Base-by-base conservation (phyloP, 2,113 vertebrate species). In the Carollia perspicillata region DNA sequence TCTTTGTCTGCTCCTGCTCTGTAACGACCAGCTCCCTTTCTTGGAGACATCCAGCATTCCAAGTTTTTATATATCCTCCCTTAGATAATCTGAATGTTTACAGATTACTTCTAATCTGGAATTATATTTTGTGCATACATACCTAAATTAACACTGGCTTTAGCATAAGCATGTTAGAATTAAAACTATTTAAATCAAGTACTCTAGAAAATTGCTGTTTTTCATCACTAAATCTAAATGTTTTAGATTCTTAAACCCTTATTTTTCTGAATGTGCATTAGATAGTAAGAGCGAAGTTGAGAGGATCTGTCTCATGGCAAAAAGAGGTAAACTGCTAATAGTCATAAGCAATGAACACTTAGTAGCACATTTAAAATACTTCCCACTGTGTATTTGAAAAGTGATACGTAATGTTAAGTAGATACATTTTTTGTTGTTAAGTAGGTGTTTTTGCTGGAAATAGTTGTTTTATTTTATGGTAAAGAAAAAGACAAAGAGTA, bases 401-500 rank as follows among this genome's bases (percentile, higher is more conserved):
- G 55, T 83, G 65, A 65, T n/a, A 8, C 58, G 0, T 80, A 95
- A 10, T 85, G 3, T 58, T 30, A 74, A 77, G 37, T 53, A 77
- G 40, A 42, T 72, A 35, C 37, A 49, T 28, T 69, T 10, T 84
- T 53, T 51, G 51, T 53, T 85, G 5, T 65, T 33, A 74, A 72
- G 30, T 53, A 72, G 44, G 9, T 83, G 8, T 85, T 63, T 26
- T 87, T 95, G 49, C 33, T 95, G 26, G 47, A 87, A 92, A 51
- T 93, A 68, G 71, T 69, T 66, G 20, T 65, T 85, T 85, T 95
- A 71, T 84, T 94, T 97, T 53, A 83, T 87, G 42, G 37, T 92
- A 89, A 78, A 95, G 90, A 83, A 75, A 93, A 94, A 84, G 63
- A 78, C 49, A 93, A 83, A 96, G 66, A 26, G 33, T 77, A 53